Evolutionary conservation across 2,113 vertebrate species (phyloP), one percentile per base, ranked within the genome.

Genomic region (Grus americana): DNA sequence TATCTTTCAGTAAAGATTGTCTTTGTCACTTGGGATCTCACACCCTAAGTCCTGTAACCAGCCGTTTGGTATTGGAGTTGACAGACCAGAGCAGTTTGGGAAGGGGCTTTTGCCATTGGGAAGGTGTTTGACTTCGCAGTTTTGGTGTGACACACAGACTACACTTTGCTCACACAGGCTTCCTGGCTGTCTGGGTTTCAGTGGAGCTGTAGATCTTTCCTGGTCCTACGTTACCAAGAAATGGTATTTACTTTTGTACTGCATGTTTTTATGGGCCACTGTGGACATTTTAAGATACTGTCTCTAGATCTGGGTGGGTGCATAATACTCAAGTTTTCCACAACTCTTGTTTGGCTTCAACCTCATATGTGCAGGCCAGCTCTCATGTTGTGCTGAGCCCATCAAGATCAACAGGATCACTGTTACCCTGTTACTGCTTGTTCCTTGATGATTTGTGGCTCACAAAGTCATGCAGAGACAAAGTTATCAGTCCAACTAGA

Each of bases 91-190:
- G 30, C 21, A 24, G n/a, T 47, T 42, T 84, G 40, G 52, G 46
- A 72, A 83, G 15, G 0, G 2, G 22, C 44, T 82, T 47, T 36
- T 47, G 49, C 23, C 1, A 0, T 55, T 66, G 65, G 15, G 40
- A 89, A 79, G 22, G 20, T 47, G 38, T 21, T 82, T 44, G 32
- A 38, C 32, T 75, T 75, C 2, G n/a, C n/a, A 52, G 34, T 83
- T 92, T 58, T 65, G 16, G 22, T 58, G 55, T 27, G 32, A 21
- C 19, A 21, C 19, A 1, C 30, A 15, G 0, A 3, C 27, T 29
- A 8, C 1, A 1, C 49, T 58, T 78, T 27, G 38, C 38, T 66
- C 15, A 11, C 8, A 12, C 20, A 1, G 2, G n/a, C 36, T 49
- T 68, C 62, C 30, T 44, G 52, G 38, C 72, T 67, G n/a, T 42